These are phyloP conservation scores for Xylocampa areola DNA, from an alignment of 2,888 invertebrate species.

Conservation along the genomic window DNA sequence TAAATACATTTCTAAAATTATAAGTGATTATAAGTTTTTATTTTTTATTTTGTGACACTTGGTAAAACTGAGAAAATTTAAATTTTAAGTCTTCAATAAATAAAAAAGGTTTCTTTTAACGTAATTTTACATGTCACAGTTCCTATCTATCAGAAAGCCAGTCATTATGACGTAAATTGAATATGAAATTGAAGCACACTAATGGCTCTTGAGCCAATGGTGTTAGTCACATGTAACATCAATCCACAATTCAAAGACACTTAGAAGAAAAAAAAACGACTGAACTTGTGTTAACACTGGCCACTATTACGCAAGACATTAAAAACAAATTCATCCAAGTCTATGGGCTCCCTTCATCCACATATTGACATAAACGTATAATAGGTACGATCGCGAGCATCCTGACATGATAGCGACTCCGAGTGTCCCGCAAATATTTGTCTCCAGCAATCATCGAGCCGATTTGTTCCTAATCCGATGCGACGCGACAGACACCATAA, in stretches of 20 bases:
- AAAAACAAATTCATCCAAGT: constrained; percentile 11
- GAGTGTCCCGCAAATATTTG: constrained; percentile 83
- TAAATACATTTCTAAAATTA: no score
- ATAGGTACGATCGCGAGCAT: constrained; percentile 72
- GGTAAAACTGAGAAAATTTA: no score
- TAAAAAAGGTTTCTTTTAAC: no score
- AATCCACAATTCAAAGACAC: no score
- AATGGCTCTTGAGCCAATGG: constrained; percentile 2
- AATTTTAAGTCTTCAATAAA: no score
- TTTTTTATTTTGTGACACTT: constrained; percentile 2
- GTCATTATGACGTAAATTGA: neutral
- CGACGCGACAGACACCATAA: constrained; percentile 73
- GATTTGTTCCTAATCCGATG: constrained; percentile 79
- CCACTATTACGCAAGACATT: constrained; percentile 16
- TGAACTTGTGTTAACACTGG: constrained; percentile 7
- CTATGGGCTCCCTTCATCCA: constrained; percentile 28
- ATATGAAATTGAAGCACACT: neutral
- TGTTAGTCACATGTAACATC: neutral
- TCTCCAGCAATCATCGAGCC: constrained; percentile 74
- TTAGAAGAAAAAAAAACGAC: no score
- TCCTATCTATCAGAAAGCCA: neutral
- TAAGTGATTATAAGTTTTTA: constrained; percentile 1
- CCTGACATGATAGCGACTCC: constrained; percentile 65
- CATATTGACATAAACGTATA: constrained; percentile 63
- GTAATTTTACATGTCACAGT: constrained; percentile 14